Conservation (phyloP, 2,113 vertebrate genomes). For the Phainopepla nitens region DNA sequence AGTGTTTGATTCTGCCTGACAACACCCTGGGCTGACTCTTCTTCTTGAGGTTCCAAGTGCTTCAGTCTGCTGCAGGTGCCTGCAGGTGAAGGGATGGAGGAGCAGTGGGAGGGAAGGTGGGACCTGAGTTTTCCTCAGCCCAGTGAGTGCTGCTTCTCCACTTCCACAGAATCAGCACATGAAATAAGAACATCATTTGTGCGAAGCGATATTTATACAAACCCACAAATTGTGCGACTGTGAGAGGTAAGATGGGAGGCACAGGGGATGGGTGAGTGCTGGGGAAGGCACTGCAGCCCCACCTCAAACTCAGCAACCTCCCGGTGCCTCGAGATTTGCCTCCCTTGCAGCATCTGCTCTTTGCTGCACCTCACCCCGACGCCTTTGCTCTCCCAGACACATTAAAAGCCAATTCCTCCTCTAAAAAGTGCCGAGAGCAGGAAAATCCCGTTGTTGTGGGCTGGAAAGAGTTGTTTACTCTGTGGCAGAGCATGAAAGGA, state of each 20-base stretch:
- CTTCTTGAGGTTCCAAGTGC: not conserved
- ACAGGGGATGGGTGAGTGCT: not conserved
- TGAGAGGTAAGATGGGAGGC: not conserved
- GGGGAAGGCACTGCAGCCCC: not conserved
- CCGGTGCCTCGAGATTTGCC: not conserved
- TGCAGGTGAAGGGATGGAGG: not conserved
- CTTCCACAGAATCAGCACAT: fast-evolving
- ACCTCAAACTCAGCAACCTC: not conserved
- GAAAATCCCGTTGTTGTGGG: not conserved
- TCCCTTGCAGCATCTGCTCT: not conserved
- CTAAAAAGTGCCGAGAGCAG: not conserved
- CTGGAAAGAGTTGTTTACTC: not conserved
- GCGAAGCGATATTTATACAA: not conserved
- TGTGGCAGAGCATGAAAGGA: not conserved
- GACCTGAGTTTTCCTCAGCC: not conserved
- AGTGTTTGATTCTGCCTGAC: not conserved
- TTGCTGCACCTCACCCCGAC: not conserved
- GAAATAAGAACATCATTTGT: not conserved
- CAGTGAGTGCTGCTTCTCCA: not conserved
- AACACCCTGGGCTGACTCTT: not conserved
- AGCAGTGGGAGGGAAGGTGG: fast-evolving
- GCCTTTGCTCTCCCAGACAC: not conserved
- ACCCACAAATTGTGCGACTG: fast-evolving
- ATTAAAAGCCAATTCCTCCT: not conserved
- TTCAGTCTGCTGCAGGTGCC: not conserved